Evolutionary conservation across 2,797 vertebrate species (phyloP).

Genomic region (Salmo trutta): DNA sequence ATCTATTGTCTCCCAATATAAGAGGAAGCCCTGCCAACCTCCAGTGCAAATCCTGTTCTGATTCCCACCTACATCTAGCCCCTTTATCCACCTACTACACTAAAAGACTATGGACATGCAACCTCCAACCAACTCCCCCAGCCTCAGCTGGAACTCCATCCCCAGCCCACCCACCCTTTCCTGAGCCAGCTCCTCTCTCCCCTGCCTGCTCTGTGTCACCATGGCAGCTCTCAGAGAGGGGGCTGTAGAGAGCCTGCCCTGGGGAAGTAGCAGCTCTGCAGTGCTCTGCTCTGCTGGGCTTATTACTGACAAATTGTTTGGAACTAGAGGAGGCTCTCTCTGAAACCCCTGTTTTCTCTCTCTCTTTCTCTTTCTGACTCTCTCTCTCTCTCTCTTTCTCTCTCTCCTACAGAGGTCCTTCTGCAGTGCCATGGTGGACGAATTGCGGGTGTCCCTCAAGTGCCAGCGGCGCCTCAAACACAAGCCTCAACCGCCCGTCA

Average conservation of each 20-base stretch:
- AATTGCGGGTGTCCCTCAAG: constrained; percentile 95
- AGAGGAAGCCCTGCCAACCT: not conserved
- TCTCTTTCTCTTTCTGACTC: not conserved
- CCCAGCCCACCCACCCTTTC: not conserved
- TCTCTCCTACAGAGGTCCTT: constrained; percentile 87
- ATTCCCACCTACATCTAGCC: not conserved
- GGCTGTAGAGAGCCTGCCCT: constrained; percentile 23
- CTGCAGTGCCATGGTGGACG: constrained; percentile 98
- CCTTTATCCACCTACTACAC: not conserved
- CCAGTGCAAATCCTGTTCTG: not conserved
- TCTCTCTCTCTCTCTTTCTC: not conserved
- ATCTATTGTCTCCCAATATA: not conserved
- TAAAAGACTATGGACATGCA: not conserved
- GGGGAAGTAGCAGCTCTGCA: not conserved
- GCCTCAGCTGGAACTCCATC: not conserved
- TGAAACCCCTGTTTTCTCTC: constrained; percentile 32
- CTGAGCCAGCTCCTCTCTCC: constrained; percentile 19
- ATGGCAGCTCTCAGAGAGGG: constrained; percentile 24
- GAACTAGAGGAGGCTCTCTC: constrained; percentile 11
- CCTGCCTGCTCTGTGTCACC: constrained; percentile 34
- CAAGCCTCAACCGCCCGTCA: constrained; percentile 93
- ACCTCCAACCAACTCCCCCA: not conserved
- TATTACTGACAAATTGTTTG: constrained; percentile 29
- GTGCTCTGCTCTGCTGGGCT: constrained; percentile 13
- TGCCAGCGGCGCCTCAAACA: constrained; percentile 98